Evolutionary conservation across 2,888 invertebrate species (phyloP), one percentile per base, ranked within the genome.

Genomic region (Clistopyga incitator): DNA sequence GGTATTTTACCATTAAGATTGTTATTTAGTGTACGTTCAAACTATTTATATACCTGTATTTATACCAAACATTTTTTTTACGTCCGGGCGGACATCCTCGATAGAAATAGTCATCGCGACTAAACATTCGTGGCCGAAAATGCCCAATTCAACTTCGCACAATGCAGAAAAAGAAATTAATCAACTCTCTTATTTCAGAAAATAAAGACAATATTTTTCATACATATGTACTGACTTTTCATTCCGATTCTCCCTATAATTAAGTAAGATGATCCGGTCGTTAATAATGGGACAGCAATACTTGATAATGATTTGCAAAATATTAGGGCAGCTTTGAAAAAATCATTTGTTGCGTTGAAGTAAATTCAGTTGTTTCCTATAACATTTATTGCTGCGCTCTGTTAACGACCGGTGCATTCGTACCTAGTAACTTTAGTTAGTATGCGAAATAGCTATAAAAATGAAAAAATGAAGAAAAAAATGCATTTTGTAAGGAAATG

Each of bases 181-280:
- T 87, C 85, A 82, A 89, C 85, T 88, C 86, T 90, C 90, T 89
- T 74, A 89, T 91, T 91, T 91, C 91, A 91, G 91, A 91, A 86
- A 85, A 90, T 88, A 89, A 90, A 90, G 83, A 64, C 34, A 87
- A 88, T 88, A 89, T 90, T 90, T 85, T 84, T 87, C 78, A 50
- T 82, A 87, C 20, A 68, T 61, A 8, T 61, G 8, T 1, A 61
- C 8, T 38, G 65, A 20, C 8, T 65, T 65, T 61, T 61, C 13
- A 61, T 61, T 34, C 6, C 2, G 8, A 18, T 61, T 29, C 2
- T 6, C 1, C 59, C 29, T 23, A 6, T 23, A 15, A 54, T 2
- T 10, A 23, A 11, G n/a, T n/a, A n/a, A n/a, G 18, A 52, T 18
- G 54, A 23, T 11, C 23, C 11, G 13, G 23, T 54, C 23, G 50